These are phyloP conservation scores for Drosophila buzzatii DNA, from an alignment of 2,888 invertebrate genomes.

Conservation along the genomic window DNA sequence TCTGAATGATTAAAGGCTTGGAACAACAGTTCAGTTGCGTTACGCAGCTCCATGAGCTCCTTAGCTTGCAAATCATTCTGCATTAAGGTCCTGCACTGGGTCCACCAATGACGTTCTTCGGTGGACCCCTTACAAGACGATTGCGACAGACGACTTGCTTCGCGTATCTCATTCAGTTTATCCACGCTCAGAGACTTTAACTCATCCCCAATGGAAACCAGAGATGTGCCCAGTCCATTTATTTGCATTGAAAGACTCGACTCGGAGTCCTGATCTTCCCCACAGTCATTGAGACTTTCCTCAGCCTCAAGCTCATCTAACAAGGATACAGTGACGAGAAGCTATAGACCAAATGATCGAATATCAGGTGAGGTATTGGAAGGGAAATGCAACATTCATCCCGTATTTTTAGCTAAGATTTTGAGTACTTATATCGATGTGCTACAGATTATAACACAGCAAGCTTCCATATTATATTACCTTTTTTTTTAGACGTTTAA, in stretches of 20 bases:
- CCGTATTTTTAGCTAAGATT: not conserved
- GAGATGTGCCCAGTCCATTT: constrained; percentile 5
- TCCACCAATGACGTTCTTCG: constrained; percentile 26
- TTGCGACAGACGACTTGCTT: constrained; percentile 6
- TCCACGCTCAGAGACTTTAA: constrained; percentile 17
- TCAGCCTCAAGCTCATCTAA: constrained; percentile 14
- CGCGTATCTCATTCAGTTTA: not conserved
- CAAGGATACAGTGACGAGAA: constrained; percentile 18
- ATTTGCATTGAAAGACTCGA: constrained; percentile 5
- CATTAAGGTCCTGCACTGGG: constrained; percentile 30
- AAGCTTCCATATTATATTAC: constrained; percentile 2
- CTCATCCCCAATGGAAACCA: constrained; percentile 27
- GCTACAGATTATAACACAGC: not conserved
- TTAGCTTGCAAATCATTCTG: not conserved
- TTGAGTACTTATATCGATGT: not conserved
- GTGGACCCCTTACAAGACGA: constrained; percentile 38
- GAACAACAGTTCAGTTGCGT: not conserved
- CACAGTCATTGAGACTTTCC: not conserved
- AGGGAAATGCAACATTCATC: not conserved
- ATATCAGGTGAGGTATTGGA: not conserved
- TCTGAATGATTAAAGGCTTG: not conserved
- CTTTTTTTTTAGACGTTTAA: constrained; percentile 26
- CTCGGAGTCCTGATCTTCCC: not conserved
- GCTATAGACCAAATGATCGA: constrained; percentile 14
- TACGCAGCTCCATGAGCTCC: not conserved